Conservation (phyloP, 2,888 invertebrate genomes). For the Mythimna ferrago region DNA sequence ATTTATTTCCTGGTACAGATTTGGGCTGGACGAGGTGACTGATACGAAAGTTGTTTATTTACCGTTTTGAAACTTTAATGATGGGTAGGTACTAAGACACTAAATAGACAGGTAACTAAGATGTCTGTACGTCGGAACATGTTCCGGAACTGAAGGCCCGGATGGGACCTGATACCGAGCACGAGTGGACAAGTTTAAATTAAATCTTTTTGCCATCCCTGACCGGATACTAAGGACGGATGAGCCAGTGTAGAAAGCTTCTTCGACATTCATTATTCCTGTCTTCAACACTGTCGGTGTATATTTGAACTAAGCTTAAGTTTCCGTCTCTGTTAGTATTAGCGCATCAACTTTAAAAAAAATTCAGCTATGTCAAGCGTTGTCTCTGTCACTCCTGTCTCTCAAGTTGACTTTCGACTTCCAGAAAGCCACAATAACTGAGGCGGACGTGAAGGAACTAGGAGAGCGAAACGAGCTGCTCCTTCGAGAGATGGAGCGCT, state of each 20-base stretch:
- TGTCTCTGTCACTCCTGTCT: not conserved
- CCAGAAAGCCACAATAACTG: conserved; percentile 91
- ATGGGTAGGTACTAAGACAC: too few relatives aligned
- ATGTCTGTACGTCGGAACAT: not conserved
- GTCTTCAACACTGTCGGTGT: not conserved
- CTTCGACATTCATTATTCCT: not conserved
- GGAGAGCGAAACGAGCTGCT: conserved; percentile 90
- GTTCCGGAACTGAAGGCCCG: not conserved
- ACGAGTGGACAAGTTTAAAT: not conserved
- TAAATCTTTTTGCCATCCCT: not conserved
- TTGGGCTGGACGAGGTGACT: not conserved
- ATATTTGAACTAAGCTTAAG: not conserved
- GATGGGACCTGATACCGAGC: not conserved
- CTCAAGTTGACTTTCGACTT: conserved; percentile 1
- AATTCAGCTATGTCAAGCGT: not conserved
- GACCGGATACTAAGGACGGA: not conserved
- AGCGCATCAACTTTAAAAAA: not conserved
- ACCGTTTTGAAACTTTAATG: not conserved
- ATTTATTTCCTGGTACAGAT: conserved; percentile 13
- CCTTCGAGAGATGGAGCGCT: conserved; percentile 91
- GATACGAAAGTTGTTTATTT: conserved; percentile 4
- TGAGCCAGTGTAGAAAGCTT: not conserved
- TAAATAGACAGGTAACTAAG: too few relatives aligned
- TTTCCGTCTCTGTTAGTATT: not conserved
- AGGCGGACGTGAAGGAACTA: conserved; percentile 90